Conservation (phyloP, 2,113 vertebrate species). For the Neomonachus schauinslandi region DNA sequence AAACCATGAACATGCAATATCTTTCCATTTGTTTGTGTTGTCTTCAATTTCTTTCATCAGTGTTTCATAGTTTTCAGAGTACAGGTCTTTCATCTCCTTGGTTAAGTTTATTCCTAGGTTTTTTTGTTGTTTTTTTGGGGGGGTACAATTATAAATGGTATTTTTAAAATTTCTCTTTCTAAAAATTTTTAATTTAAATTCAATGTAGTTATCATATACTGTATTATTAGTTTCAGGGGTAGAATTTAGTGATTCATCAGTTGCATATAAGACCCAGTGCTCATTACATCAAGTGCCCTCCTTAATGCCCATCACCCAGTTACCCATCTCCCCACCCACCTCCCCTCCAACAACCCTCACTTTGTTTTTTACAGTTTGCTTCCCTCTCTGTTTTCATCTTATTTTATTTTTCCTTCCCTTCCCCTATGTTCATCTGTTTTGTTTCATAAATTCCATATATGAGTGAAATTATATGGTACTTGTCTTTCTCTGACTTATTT, state of each 20-base stretch:
- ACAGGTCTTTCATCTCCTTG: background rate
- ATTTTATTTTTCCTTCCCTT: no score
- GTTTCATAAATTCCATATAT: no score
- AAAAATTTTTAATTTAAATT: background rate
- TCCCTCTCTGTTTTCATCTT: no score
- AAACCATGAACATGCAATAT: background rate
- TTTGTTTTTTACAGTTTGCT: no score
- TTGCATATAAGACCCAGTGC: background rate
- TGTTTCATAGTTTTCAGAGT: background rate
- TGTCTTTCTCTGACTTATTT: no score
- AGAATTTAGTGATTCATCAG: background rate
- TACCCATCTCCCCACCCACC: no score
- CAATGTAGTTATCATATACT: background rate
- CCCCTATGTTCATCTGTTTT: no score
- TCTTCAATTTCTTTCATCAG: background rate
- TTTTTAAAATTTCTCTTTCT: background rate
- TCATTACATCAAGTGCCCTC: no score
- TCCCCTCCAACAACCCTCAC: no score
- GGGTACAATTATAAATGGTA: background rate
- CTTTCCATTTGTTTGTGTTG: background rate
- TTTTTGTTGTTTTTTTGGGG: background rate
- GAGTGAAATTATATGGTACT: no score
- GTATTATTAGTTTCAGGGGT: background rate
- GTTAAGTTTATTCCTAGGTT: background rate
- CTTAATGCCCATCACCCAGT: no score